These are phyloP conservation scores for Terrapene triunguis DNA, from an alignment of 2,113 vertebrate genomes.

Conservation along the genomic window DNA sequence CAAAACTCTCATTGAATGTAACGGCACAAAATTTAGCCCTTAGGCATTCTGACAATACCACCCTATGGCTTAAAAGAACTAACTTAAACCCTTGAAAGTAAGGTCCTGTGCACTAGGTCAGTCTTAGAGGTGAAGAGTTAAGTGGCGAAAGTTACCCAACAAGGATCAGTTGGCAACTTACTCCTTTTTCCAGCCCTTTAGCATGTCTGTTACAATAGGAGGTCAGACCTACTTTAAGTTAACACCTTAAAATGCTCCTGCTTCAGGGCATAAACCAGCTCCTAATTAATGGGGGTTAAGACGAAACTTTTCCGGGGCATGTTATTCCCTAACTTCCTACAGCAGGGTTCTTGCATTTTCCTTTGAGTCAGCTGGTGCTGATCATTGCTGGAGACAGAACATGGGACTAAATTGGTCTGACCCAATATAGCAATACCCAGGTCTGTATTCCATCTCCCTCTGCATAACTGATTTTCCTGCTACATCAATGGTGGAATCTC, in stretches of 20 bases:
- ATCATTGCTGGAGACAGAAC: neutral
- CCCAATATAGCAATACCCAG: neutral
- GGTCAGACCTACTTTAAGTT: accelerated
- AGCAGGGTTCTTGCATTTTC: neutral
- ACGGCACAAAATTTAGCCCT: neutral
- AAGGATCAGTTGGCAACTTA: neutral
- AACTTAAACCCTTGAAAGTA: neutral
- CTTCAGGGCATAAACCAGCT: neutral
- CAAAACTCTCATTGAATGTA: neutral
- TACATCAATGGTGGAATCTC: neutral
- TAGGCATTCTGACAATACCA: too few relatives aligned
- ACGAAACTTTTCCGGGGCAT: neutral
- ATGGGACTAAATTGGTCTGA: neutral
- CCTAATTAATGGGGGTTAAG: neutral
- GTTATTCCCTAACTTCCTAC: neutral
- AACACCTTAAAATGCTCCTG: neutral
- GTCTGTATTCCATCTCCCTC: neutral
- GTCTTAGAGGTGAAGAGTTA: neutral
- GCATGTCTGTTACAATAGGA: neutral
- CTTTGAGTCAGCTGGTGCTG: neutral
- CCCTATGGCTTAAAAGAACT: neutral
- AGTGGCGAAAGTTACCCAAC: neutral
- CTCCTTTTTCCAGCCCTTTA: neutral
- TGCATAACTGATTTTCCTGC: neutral
- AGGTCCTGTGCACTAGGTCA: neutral